Evolutionary conservation across 2,888 invertebrate species (phyloP), one percentile per base, ranked within the genome.

Genomic region (Dorcus parallelipipedus): DNA sequence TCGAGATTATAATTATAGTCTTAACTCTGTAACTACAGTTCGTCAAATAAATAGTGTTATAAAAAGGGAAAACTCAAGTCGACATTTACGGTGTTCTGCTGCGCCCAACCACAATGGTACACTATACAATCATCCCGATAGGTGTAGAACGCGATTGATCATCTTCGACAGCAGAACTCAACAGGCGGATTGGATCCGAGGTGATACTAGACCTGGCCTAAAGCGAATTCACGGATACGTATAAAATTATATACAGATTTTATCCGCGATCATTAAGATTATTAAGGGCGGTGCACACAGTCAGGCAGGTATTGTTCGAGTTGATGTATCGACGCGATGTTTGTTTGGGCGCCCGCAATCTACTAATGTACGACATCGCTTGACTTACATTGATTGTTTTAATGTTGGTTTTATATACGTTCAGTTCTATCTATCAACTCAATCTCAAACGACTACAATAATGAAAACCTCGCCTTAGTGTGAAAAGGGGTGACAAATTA

Each of bases 221-320:
- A 69, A 73, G 77, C 71, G 69, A 69, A 73, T 74, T 76, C 76
- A 76, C 71, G 74, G 73, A 76, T 76, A 75, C 73, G 72, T 72
- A 73, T 72, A 73, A 76, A 77, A 77, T 77, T 77, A 77, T 76
- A 75, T 72, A 74, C 74, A 77, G 76, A 77, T 77, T 76, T 77
- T 77, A 77, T 77, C 77, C 76, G 73, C 73, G 75, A 77, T 77
- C 76, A 77, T 77, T 77, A 77, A 76, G 77, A 77, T 77, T 77
- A 77, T 77, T 76, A 77, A 76, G 76, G 77, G 76, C 76, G 76
- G 73, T 68, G 73, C 74, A 70, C 71, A 71, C 73, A 71, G 73
- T 73, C 73, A 71, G 66, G 69, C 73, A 74, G 72, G 73, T 73
- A 75, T 75, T 74, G 74, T 74, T 73, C 73, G 69, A 64, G 65